A percentile compares a stretch with the other conserved stretches of the same genome.
Conservation (phyloP, 2,888 invertebrate species). For the Atrina japonica region DNA sequence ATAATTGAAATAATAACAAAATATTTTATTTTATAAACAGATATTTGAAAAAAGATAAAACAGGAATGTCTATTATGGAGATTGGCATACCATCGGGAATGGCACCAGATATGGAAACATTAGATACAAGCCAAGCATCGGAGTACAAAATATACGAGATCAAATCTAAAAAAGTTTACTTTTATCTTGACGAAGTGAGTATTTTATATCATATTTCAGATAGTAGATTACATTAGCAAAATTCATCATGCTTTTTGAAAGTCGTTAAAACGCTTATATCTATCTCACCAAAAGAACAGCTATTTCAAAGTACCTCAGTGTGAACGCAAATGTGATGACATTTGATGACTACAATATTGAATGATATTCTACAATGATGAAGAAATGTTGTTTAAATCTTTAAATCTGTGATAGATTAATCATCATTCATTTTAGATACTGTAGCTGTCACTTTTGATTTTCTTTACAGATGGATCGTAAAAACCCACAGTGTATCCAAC, state of each 20-base stretch:
- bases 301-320: no score
- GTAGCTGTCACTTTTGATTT: not conserved
- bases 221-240: not conserved
- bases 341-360: no score
- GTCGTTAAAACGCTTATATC: no score
- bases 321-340: no score
- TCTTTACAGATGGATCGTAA: conserved; percentile 59
- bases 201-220: not conserved
- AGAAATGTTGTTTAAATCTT: no score
- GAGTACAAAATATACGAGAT: conserved; percentile 45
- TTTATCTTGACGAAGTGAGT: conserved; percentile 58
- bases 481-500: conserved; percentile 60
- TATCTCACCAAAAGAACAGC: no score
- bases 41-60: conserved; percentile 57
- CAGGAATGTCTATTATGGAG: conserved; percentile 70
- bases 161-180: conserved; percentile 44
- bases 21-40: conserved; percentile 44
- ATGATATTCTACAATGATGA: no score
- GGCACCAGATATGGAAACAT: conserved; percentile 54
- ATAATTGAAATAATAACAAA: no score
- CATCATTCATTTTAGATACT: conserved; percentile 7
- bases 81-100: conserved; percentile 71
- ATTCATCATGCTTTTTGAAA: no score
- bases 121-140: conserved; percentile 57
- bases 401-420: not conserved